Evolutionary conservation across 2,888 invertebrate genomes (phyloP).

Genomic region (Argyresthia albistria): DNA sequence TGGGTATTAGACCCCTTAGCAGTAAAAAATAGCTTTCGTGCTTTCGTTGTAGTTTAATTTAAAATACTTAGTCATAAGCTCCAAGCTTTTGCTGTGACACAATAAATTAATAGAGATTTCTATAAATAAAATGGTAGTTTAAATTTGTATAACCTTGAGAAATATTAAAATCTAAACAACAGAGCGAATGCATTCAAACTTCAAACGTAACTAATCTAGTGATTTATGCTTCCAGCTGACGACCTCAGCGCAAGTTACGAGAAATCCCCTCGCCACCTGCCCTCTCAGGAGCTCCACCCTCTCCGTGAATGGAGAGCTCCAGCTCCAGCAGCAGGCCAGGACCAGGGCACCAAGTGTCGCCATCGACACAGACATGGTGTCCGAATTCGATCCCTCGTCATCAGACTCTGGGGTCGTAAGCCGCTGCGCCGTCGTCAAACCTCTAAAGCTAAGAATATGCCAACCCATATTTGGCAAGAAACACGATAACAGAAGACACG

Average conservation of each 20-base stretch:
- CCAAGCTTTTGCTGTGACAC: too few relatives aligned
- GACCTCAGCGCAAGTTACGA: slow-evolving; percentile 59
- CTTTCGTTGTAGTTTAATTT: too few relatives aligned
- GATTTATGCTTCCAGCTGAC: slow-evolving; percentile 33
- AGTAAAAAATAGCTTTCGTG: too few relatives aligned
- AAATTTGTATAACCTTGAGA: too few relatives aligned
- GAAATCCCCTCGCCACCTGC: slow-evolving; percentile 55
- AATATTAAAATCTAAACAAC: too few relatives aligned
- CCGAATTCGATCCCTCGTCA: slow-evolving; percentile 92
- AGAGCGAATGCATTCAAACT: too few relatives aligned
- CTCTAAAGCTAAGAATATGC: slow-evolving; percentile 88
- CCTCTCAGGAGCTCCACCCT: slow-evolving; percentile 66
- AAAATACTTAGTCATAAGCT: too few relatives aligned
- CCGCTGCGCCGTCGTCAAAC: slow-evolving; percentile 92
- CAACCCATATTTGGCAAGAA: slow-evolving; percentile 88
- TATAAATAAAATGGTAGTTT: too few relatives aligned
- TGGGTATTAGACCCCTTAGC: too few relatives aligned
- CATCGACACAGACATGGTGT: slow-evolving; percentile 93
- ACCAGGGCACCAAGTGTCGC: slow-evolving; percentile 85
- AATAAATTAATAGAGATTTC: too few relatives aligned
- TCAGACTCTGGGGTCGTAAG: slow-evolving; percentile 93
- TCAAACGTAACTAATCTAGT: not conserved
- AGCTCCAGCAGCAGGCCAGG: slow-evolving; percentile 76
- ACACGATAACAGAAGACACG: slow-evolving; percentile 63
- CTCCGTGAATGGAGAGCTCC: slow-evolving; percentile 84